Percentiles rank a stretch among this genome's conserved stretches.
These are phyloP conservation scores for Sphenopsis melanotis DNA, from an alignment of 2,797 vertebrate species.

Conservation along the genomic window DNA sequence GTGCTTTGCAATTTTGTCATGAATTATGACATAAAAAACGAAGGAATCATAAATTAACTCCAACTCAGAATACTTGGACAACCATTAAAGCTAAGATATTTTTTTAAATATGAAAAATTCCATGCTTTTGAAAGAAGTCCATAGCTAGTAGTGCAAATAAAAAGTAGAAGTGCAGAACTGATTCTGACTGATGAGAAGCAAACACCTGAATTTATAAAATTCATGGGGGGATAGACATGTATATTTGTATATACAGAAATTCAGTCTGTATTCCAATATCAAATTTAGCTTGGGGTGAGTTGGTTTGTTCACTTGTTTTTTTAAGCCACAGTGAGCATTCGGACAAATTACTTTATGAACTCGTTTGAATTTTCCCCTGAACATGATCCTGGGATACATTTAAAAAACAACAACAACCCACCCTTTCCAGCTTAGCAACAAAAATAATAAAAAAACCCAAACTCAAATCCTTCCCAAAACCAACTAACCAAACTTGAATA, in stretches of 20 bases:
- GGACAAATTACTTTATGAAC: background rate
- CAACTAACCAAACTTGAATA: background rate
- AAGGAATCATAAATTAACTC: background rate
- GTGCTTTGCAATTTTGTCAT: background rate
- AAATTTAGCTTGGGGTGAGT: background rate
- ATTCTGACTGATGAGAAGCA: background rate
- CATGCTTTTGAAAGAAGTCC: background rate
- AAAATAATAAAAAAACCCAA: accelerated
- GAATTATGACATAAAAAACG: background rate
- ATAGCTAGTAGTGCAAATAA: background rate
- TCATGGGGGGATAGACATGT: background rate
- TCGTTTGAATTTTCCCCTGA: background rate
- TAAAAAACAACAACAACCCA: background rate
- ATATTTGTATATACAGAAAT: background rate
- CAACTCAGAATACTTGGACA: background rate
- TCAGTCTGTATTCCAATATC: background rate
- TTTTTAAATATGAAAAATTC: background rate
- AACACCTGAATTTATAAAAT: background rate
- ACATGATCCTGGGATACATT: background rate
- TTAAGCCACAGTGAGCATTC: background rate
- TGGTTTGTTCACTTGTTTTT: background rate
- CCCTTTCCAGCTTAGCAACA: background rate
- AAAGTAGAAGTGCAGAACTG: background rate
- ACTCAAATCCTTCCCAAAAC: background rate
- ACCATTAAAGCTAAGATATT: background rate